A percentile compares a stretch with the other conserved stretches of the same genome.
These are phyloP conservation scores for Cyanoderma ruficeps DNA, from an alignment of 2,113 vertebrate genomes.

Conservation along the genomic window DNA sequence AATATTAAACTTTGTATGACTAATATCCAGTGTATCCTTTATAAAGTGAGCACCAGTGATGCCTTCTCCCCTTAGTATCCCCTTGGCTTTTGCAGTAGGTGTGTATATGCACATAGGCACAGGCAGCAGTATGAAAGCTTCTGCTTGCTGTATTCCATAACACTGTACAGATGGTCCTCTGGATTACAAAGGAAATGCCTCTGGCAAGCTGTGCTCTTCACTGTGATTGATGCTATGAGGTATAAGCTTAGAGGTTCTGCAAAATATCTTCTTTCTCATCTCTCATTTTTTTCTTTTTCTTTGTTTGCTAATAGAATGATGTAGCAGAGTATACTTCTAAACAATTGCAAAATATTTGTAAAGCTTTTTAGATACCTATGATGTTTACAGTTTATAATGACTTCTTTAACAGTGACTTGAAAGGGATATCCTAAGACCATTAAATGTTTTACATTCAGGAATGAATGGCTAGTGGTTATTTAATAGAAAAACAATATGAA, in stretches of 20 bases:
- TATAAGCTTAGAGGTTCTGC: neutral
- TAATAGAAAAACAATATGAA: neutral
- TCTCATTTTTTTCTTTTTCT: neutral
- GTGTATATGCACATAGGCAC: neutral
- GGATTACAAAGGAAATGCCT: conserved; percentile 56
- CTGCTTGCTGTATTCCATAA: neutral
- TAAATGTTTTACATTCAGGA: neutral
- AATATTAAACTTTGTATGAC: neutral
- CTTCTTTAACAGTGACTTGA: neutral
- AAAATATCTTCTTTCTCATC: neutral
- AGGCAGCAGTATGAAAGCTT: neutral
- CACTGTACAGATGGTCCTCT: conserved; percentile 26
- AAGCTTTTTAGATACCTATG: neutral
- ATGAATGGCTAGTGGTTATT: neutral
- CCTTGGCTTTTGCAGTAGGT: neutral
- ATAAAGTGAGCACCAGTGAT: neutral
- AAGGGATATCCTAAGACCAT: neutral
- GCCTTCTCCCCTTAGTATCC: neutral
- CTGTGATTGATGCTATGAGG: conserved; percentile 27
- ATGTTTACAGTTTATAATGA: neutral
- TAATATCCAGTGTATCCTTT: neutral
- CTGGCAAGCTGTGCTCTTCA: conserved; percentile 39
- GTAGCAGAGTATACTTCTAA: neutral
- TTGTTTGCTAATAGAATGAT: neutral
- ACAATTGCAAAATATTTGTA: neutral